phyloP scores from a whole-genome alignment of 2,113 vertebrate genomes.

The Leucosticte australis region DNA sequence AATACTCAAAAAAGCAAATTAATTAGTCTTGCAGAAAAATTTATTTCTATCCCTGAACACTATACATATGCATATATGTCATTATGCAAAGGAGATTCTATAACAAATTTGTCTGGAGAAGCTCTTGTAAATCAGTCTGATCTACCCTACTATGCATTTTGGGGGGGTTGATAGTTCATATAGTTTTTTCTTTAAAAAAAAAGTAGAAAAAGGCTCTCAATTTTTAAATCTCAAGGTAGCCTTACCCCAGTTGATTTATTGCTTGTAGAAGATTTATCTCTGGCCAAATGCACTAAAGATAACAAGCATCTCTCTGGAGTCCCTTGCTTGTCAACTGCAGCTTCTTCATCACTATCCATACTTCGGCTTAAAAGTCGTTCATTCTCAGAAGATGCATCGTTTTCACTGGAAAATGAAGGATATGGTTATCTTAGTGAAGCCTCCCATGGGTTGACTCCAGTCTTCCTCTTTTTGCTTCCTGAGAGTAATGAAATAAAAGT shows the following conservation, averaged over 20 bases:
- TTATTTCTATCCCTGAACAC: not conserved
- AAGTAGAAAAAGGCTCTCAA: not conserved
- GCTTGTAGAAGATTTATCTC: constrained; percentile 80
- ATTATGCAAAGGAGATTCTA: not conserved
- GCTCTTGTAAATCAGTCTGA: not conserved
- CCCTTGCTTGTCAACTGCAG: constrained; percentile 88
- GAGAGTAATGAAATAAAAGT: not conserved
- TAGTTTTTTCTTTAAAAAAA: not conserved
- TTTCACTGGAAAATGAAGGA: constrained; percentile 81
- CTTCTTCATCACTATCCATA: constrained; percentile 96
- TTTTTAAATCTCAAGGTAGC: not conserved
- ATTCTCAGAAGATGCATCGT: constrained; percentile 96
- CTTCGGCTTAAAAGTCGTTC: constrained; percentile 94
- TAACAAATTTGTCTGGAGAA: not conserved
- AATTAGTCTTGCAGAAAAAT: not conserved
- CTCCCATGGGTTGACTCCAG: not conserved
- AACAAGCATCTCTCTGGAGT: constrained; percentile 89
- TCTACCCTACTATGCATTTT: not conserved
- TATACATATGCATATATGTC: not conserved
- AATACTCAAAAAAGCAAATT: not conserved
- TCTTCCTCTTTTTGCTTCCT: not conserved
- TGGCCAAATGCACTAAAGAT: constrained; percentile 88
- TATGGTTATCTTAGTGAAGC: not conserved
- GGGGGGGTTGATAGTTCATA: not conserved
- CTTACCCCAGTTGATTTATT: constrained; percentile 91